Conservation (phyloP, 2,113 vertebrate species). For the Sminthopsis crassicaudata region DNA sequence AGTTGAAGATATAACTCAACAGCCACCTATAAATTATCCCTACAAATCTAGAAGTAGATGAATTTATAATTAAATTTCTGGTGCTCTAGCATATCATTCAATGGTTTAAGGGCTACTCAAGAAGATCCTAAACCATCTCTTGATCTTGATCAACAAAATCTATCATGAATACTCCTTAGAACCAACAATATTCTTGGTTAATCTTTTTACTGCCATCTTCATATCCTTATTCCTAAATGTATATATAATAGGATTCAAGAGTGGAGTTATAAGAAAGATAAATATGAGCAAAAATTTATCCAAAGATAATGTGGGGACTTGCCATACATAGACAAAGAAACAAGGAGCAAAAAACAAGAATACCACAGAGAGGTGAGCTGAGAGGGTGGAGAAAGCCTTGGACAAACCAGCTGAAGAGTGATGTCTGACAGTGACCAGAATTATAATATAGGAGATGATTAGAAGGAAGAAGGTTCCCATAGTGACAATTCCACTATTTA, state of each 20-base stretch:
- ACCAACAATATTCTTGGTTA: background rate
- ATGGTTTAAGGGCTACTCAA: background rate
- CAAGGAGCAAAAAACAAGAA: background rate
- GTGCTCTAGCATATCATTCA: background rate
- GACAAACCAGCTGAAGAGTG: slow-evolving; percentile 23
- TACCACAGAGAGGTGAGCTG: background rate
- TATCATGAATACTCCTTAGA: background rate
- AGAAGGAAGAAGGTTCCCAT: background rate
- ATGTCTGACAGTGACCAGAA: slow-evolving; percentile 45
- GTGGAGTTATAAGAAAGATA: background rate
- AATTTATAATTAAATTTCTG: background rate
- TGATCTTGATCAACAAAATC: background rate
- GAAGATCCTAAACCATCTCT: background rate
- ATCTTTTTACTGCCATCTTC: background rate
- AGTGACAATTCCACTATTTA: background rate
- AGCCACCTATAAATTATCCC: background rate
- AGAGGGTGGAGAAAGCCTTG: slow-evolving; percentile 31
- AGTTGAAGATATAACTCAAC: background rate
- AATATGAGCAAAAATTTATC: background rate
- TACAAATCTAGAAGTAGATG: background rate
- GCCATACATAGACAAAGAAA: background rate
- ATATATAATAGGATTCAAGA: slow-evolving; percentile 30
- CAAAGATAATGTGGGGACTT: background rate
- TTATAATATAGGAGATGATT: background rate
- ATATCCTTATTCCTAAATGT: slow-evolving; percentile 38